phyloP scores from a whole-genome alignment of 2,888 invertebrate species.

The Aricia artaxerxes region DNA sequence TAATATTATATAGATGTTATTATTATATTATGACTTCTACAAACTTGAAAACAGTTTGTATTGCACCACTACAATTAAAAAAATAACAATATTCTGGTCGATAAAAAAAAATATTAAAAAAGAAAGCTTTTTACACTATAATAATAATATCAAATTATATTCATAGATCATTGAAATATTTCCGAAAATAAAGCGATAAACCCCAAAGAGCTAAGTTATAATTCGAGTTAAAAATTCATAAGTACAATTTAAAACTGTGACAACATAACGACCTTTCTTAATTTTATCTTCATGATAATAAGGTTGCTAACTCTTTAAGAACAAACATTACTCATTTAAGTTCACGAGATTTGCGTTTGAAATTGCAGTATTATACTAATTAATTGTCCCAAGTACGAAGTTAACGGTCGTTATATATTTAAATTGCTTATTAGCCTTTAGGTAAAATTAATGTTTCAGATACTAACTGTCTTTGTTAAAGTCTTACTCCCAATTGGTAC shows the following conservation, averaged over 20 bases:
- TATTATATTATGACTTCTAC: too few species aligned
- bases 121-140: too few species aligned
- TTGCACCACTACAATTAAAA: too few species aligned
- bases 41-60: too few species aligned
- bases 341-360: slow-evolving; percentile 70
- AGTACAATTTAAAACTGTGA: slow-evolving; percentile 56
- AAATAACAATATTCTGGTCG: too few species aligned
- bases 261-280: slow-evolving; percentile 59
- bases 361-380: slow-evolving; percentile 78
- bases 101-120: too few species aligned
- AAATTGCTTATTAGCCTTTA: slow-evolving; percentile 32
- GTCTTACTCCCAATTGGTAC: slow-evolving; percentile 25
- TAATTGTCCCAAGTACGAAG: slow-evolving; percentile 71
- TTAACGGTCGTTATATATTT: slow-evolving; percentile 64
- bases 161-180: neutral
- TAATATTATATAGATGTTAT: too few species aligned
- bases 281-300: slow-evolving; percentile 72
- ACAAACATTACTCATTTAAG: slow-evolving; percentile 73
- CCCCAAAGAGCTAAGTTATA: slow-evolving; percentile 8
- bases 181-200: slow-evolving; percentile 5
- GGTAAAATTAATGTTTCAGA: slow-evolving; percentile 35
- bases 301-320: slow-evolving; percentile 73
- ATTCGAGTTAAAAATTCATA: slow-evolving; percentile 54
- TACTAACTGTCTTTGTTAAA: slow-evolving; percentile 23
- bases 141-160: neutral